A percentile compares a stretch with the other conserved stretches of the same genome.
phyloP scores from a whole-genome alignment of 2,888 invertebrate genomes.

The Ommatoiulus sabulosus region DNA sequence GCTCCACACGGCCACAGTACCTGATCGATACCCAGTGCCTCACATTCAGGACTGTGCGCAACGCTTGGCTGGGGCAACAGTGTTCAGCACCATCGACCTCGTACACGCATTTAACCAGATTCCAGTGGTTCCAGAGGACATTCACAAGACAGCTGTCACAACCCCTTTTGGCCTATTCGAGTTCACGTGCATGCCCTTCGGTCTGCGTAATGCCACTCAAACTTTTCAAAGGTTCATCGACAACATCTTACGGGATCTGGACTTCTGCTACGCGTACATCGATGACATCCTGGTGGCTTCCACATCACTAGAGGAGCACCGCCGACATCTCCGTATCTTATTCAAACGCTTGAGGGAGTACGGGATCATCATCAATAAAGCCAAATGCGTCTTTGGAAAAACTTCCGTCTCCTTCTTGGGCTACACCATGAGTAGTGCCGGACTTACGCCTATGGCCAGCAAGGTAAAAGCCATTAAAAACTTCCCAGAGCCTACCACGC shows the following conservation, averaged over 20 bases:
- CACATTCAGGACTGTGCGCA: background rate
- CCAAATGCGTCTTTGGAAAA: too few relatives aligned
- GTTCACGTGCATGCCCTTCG: background rate
- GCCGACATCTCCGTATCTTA: too few relatives aligned
- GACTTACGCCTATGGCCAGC: too few relatives aligned
- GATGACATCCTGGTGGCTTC: too few relatives aligned
- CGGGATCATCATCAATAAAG: too few relatives aligned
- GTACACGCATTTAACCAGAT: background rate
- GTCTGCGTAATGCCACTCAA: background rate
- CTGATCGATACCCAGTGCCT: background rate
- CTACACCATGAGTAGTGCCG: too few relatives aligned
- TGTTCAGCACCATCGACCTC: background rate
- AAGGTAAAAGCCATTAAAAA: too few relatives aligned
- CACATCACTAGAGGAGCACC: too few relatives aligned
- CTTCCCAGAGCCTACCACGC: too few relatives aligned
- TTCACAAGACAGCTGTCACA: background rate
- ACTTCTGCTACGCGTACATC: too few relatives aligned
- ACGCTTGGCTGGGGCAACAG: background rate
- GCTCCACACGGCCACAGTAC: background rate
- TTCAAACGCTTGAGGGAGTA: too few relatives aligned
- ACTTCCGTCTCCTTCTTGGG: too few relatives aligned
- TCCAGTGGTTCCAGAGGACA: background rate
- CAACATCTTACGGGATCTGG: background rate
- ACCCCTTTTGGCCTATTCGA: background rate
- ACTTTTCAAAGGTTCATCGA: background rate